Percentiles rank a stretch among this genome's conserved stretches.
Evolutionary conservation across 2,888 invertebrate genomes (phyloP).

Genomic region (Cremastinae sp.): DNA sequence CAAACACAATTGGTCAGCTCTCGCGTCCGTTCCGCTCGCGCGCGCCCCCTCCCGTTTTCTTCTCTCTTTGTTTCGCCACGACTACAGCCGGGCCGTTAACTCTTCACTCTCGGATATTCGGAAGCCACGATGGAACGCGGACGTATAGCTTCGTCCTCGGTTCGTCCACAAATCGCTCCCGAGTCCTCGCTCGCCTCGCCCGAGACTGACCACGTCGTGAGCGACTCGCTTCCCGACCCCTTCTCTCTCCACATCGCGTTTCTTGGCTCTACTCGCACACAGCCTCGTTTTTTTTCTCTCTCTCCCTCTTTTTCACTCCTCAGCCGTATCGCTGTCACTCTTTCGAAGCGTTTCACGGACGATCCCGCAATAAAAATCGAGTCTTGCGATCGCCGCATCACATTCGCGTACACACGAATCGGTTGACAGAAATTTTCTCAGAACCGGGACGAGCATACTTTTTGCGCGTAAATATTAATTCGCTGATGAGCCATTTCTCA

Average conservation of each 20-base stretch:
- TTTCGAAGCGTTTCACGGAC: no score
- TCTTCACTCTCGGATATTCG: constrained; percentile 4
- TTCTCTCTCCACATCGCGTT: neutral
- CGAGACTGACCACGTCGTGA: constrained; percentile 2
- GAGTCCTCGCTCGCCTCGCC: constrained; percentile 13
- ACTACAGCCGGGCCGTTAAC: neutral
- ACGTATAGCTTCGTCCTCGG: constrained; percentile 20
- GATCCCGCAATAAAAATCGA: no score
- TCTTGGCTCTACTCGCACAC: no score
- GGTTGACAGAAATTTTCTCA: no score
- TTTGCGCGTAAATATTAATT: no score
- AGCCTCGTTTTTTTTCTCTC: no score
- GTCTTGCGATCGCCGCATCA: no score
- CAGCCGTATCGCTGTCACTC: neutral
- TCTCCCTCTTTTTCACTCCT: no score
- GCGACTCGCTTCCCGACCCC: no score
- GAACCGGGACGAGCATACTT: no score
- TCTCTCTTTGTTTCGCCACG: constrained; percentile 1
- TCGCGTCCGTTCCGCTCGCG: constrained; percentile 11
- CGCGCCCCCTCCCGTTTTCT: neutral
- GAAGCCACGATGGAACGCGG: constrained; percentile 29
- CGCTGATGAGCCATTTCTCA: no score
- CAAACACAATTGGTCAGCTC: constrained; percentile 69
- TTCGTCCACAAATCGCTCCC: constrained; percentile 4
- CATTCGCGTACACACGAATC: no score